Evolutionary conservation across 2,113 vertebrate species (phyloP), one percentile per base, ranked within the genome.

Genomic region (Gobius niger): DNA sequence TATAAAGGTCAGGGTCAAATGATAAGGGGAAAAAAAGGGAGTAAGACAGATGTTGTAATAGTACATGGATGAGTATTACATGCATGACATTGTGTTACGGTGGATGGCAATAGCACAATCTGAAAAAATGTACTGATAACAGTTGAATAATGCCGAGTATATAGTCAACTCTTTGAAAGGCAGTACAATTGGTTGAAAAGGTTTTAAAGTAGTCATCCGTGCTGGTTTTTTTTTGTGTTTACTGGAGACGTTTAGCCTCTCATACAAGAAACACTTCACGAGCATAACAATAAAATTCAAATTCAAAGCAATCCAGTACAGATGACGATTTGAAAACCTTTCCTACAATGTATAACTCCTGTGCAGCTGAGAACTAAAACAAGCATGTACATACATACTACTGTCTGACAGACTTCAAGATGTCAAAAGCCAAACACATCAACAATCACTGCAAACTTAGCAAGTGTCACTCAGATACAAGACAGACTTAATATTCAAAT

Each of bases 1-100:
- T 73, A 64, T 63, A 11, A 68, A 46, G 24, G 93, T 77, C 91
- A 91, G 41, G 47, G 44, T 46, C 44, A 52, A 90, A 92, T 0
- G 89, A 78, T 59, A 65, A 73, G 67, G 34, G 67, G 49, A 68
- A 47, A 56, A 40, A 57, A 57, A 34, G 24, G 40, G 24, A 19
- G 5, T 13, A 57, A 40, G 13, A 57, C 10, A 15, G 16, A 65
- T 41, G 53, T 54, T 24, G 2, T 6, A 41, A 59, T 9, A 24
- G 44, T n/a, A 16, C 7, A 62, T 46, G 60, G 11, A 63, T 24
- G 16, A n/a, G 24, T 34, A 34, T 34, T 34, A 34, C 9, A 53
- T 5, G 52, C 19, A 4, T 24, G 52, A 18, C 11, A 53, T 19
- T 19, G 18, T 10, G 52, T 53, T 53, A 53, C 3, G 6, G 10